Percentiles rank a stretch among this genome's conserved stretches.
Evolutionary conservation across 2,888 invertebrate species (phyloP).

Genomic region (Dryadula phaetusa): DNA sequence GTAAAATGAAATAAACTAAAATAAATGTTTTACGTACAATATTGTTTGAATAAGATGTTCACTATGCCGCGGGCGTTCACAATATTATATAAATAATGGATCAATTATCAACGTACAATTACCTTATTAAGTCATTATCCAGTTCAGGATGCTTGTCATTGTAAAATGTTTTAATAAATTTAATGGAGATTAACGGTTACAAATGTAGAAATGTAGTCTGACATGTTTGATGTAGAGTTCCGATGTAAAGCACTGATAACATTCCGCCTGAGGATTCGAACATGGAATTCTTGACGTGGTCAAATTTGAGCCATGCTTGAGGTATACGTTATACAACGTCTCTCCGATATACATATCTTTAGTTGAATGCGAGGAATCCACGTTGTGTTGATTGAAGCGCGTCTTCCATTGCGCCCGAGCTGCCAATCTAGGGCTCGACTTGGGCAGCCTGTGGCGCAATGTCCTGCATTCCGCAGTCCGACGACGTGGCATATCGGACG

Average conservation of each 20-base stretch:
- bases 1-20: too few relatives aligned
- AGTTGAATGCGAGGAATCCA: constrained; percentile 74
- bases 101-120: constrained; percentile 66
- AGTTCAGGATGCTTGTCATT: constrained; percentile 54
- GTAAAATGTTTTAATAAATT: constrained; percentile 44
- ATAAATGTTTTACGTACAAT: too few relatives aligned
- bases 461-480: constrained; percentile 65
- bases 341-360: constrained; percentile 55
- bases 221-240: constrained; percentile 69
- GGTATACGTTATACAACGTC: constrained; percentile 56
- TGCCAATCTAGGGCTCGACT: constrained; percentile 65
- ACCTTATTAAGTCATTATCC: constrained; percentile 59
- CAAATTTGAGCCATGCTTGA: constrained; percentile 69
- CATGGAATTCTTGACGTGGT: constrained; percentile 77
- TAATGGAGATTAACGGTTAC: constrained; percentile 63
- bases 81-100: constrained; percentile 37
- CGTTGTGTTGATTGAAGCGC: constrained; percentile 73
- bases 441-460: constrained; percentile 60
- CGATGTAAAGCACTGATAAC: constrained; percentile 79
- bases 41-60: background rate
- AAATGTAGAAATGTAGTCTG: constrained; percentile 67
- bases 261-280: constrained; percentile 78
- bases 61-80: background rate
- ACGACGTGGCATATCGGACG: constrained; percentile 62
- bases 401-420: constrained; percentile 70